These are phyloP conservation scores for Cryptotis parvus DNA, from an alignment of 2,113 vertebrate species.

Conservation along the genomic window DNA sequence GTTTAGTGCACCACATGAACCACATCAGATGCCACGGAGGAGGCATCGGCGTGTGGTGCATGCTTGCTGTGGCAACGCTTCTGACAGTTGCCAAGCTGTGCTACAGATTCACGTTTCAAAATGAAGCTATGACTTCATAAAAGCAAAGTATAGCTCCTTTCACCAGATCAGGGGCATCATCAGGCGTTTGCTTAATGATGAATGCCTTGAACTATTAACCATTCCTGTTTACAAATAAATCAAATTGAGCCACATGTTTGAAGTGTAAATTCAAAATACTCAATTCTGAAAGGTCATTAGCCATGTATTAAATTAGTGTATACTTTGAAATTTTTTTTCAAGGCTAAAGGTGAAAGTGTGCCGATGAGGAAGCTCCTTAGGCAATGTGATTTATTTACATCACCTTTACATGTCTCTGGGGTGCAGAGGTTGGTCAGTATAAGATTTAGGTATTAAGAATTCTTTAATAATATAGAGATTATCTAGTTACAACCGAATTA, in stretches of 20 bases:
- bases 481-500: constrained; percentile 41
- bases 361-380: no score
- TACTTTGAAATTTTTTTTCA: constrained; percentile 52
- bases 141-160: constrained; percentile 44
- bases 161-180: neutral
- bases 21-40: constrained; percentile 15
- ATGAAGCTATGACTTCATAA: constrained; percentile 47
- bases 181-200: constrained; percentile 25
- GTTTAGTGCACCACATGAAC: constrained; percentile 35
- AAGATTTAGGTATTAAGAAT: constrained; percentile 11
- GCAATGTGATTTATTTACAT: constrained; percentile 48
- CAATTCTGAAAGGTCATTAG: constrained; percentile 49
- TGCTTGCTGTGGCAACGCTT: constrained; percentile 64
- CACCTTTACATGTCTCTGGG: neutral
- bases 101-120: constrained; percentile 49
- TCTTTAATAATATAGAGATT: constrained; percentile 45
- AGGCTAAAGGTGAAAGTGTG: no score
- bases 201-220: constrained; percentile 56
- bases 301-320: constrained; percentile 29
- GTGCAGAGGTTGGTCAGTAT: neutral
- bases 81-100: constrained; percentile 41
- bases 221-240: constrained; percentile 71
- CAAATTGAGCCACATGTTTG: constrained; percentile 63
- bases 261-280: constrained; percentile 69
- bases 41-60: constrained; percentile 48